Percentiles rank a stretch among this genome's conserved stretches.
Evolutionary conservation across 2,113 vertebrate genomes (phyloP).

Genomic region (Colius striatus): DNA sequence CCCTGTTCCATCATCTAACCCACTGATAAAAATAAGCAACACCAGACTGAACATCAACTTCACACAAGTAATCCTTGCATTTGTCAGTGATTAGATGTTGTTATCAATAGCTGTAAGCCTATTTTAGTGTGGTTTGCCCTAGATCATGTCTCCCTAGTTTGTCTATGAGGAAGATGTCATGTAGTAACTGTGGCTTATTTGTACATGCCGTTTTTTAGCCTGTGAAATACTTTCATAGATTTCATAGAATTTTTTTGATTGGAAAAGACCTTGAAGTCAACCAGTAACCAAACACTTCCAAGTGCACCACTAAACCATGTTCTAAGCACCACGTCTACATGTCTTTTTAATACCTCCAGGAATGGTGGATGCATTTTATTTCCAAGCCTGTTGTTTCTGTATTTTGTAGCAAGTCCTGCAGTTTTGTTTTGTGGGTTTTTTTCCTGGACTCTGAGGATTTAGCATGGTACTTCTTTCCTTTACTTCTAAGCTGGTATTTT

Average conservation of each 20-base stretch:
- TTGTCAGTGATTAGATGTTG: not conserved
- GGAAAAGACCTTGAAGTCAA: too few species aligned
- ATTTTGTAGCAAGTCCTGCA: not conserved
- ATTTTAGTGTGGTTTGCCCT: not conserved
- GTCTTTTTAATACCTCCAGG: too few species aligned
- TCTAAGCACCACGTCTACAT: too few species aligned
- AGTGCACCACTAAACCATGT: too few species aligned
- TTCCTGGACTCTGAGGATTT: not conserved
- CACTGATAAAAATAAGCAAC: not conserved
- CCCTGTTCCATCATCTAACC: not conserved
- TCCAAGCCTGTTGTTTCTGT: not conserved
- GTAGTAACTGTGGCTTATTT: not conserved
- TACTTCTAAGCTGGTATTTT: not conserved
- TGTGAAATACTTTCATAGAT: not conserved
- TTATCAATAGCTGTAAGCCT: not conserved
- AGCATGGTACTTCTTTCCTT: not conserved
- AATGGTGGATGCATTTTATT: not conserved
- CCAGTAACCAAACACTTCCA: too few species aligned
- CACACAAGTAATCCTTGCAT: not conserved
- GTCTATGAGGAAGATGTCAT: not conserved
- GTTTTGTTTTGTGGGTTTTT: not conserved
- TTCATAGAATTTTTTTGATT: too few species aligned
- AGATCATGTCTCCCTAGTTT: not conserved
- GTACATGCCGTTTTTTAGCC: not conserved
- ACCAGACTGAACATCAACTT: not conserved